Evolutionary conservation across 2,797 vertebrate species (phyloP).

Genomic region (Melanotaenia maccullochi): DNA sequence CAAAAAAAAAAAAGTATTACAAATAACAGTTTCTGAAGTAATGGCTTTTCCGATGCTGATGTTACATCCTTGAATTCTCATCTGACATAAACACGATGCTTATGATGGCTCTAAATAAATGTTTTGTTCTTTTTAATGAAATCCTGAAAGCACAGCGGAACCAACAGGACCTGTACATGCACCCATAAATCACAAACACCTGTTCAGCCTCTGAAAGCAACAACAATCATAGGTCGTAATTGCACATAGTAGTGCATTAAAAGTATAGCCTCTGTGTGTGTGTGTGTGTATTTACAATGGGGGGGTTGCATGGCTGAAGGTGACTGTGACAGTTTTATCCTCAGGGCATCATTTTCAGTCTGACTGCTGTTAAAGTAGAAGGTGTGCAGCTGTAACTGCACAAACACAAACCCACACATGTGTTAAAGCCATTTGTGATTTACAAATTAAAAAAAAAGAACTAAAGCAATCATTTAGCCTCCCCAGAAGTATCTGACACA

Average conservation of each 20-base stretch:
- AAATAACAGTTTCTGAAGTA: no score
- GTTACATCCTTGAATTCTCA: no score
- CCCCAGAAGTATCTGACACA: neutral
- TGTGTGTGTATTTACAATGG: conserved; percentile 13
- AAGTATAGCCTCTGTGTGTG: neutral
- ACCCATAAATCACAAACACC: conserved; percentile 17
- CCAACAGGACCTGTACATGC: neutral
- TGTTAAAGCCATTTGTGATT: neutral
- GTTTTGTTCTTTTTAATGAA: no score
- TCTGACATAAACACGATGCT: no score
- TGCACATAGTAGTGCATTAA: neutral
- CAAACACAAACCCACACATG: conserved; percentile 30
- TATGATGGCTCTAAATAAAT: no score
- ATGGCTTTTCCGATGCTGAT: no score
- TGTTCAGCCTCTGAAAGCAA: neutral
- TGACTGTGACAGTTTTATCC: conserved; percentile 68
- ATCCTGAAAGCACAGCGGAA: no score
- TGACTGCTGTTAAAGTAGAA: conserved; percentile 48
- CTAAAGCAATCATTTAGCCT: neutral
- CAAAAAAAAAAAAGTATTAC: no score
- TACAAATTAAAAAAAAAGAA: neutral
- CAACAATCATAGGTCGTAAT: conserved; percentile 11
- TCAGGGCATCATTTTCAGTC: conserved; percentile 61
- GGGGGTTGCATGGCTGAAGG: conserved; percentile 68
- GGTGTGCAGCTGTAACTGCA: conserved; percentile 23